Evolutionary conservation across 30 jellyfish, hydroid and myxozoan genomes (phyloP).

Genomic region (Cassiopea andromeda): DNA sequence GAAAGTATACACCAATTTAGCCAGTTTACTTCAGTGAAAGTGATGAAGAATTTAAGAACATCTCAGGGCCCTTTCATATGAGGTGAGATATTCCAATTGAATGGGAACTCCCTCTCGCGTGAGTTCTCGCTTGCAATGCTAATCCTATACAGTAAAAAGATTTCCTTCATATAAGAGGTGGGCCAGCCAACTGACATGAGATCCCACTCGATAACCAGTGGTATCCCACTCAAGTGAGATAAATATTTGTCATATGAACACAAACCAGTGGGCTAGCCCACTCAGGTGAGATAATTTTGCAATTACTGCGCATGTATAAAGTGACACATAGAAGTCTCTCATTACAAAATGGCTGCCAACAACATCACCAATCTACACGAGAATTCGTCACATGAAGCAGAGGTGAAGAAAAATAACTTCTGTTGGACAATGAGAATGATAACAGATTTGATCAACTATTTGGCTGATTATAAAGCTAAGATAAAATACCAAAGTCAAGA

Average conservation of each 20-base stretch:
- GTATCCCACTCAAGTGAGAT: neutral
- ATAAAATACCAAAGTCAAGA: no score
- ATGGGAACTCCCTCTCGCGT: neutral
- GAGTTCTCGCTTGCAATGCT: neutral
- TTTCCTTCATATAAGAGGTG: slow-evolving; percentile 3
- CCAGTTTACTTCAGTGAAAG: no score
- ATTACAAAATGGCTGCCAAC: neutral
- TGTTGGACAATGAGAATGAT: neutral
- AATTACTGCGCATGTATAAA: neutral
- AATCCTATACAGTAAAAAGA: neutral
- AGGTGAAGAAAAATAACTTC: neutral
- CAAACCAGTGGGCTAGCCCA: neutral
- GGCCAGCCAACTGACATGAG: slow-evolving; percentile 8
- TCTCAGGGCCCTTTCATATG: neutral
- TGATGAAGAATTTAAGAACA: neutral
- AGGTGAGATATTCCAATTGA: neutral
- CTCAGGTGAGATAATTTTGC: neutral
- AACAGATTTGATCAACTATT: no score
- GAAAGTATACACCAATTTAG: no score
- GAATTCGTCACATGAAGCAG: neutral
- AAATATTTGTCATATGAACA: neutral
- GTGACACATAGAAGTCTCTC: neutral
- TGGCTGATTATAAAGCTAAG: no score
- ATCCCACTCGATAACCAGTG: neutral
- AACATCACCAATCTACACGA: neutral